Percentiles rank a stretch among this genome's conserved stretches.
Evolutionary conservation across 1,140 invertebrate genomes (phyloP).

Genomic region (Dinoponera quadriceps): DNA sequence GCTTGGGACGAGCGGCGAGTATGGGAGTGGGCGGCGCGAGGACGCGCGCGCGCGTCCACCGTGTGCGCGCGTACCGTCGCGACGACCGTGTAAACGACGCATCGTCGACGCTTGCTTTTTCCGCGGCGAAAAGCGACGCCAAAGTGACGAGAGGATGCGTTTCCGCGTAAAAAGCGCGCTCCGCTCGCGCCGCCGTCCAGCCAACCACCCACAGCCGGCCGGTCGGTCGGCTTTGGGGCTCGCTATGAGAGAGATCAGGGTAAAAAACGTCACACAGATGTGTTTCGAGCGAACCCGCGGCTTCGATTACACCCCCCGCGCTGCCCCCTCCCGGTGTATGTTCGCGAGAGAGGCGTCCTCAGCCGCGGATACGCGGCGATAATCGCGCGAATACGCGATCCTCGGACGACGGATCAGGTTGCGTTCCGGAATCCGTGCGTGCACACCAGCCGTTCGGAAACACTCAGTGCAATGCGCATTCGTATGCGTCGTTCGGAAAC

Average conservation of each 20-base stretch:
- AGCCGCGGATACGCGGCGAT: no score
- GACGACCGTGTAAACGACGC: conserved; percentile 36
- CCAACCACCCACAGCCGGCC: background rate
- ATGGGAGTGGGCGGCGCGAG: conserved; percentile 40
- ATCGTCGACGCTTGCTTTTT: conserved; percentile 59
- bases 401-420: no score
- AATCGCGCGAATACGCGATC: no score
- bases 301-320: background rate
- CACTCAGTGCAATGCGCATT: no score
- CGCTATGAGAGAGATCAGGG: conserved; percentile 23
- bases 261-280: conserved; percentile 37
- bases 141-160: conserved; percentile 59
- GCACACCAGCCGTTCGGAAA: no score
- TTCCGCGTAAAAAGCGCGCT: conserved; percentile 24
- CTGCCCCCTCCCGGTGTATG: no score
- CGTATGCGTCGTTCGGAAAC: no score
- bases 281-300: background rate
- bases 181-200: conserved; percentile 4
- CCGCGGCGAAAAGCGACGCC: conserved; percentile 39
- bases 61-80: conserved; percentile 53
- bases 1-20: background rate
- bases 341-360: no score
- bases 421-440: no score
- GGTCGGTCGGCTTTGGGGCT: background rate
- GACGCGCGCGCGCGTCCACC: conserved; percentile 47